These are phyloP conservation scores for Drosophila percnosoma DNA, from an alignment of 2,888 invertebrate species.

Conservation along the genomic window DNA sequence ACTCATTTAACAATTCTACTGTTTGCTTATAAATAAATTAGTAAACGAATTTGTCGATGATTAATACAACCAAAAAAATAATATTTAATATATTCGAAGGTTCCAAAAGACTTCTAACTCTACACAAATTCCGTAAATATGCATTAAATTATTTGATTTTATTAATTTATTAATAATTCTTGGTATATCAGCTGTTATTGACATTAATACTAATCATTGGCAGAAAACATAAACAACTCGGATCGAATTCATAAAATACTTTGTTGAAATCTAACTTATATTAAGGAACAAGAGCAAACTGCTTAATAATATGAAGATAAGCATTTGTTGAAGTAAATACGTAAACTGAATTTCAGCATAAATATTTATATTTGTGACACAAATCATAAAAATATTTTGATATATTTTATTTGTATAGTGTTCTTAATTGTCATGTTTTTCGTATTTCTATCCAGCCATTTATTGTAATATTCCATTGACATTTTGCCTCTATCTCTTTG, in stretches of 20 bases:
- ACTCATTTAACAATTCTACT: conserved; percentile 8
- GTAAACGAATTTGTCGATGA: not conserved
- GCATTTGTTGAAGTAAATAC: not conserved
- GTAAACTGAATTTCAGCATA: not conserved
- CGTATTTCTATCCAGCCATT: not conserved
- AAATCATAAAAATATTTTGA: not conserved
- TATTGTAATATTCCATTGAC: conserved; percentile 1
- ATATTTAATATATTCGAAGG: not conserved
- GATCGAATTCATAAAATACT: not conserved
- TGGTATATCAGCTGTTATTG: not conserved
- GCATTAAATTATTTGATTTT: not conserved
- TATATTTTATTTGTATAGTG: not conserved
- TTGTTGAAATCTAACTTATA: not conserved
- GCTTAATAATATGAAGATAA: not conserved
- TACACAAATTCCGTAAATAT: not conserved
- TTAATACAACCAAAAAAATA: not conserved
- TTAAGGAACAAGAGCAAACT: not conserved
- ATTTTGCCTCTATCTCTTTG: not conserved
- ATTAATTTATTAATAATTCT: not conserved
- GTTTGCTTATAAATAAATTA: conserved; percentile 7
- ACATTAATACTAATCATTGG: not conserved
- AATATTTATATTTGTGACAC: not conserved
- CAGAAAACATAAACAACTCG: not conserved
- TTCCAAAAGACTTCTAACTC: not conserved
- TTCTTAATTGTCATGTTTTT: not conserved